Evolutionary conservation across 2,888 invertebrate species (phyloP), one percentile per base, ranked within the genome.

Genomic region (Sesia bembeciformis): DNA sequence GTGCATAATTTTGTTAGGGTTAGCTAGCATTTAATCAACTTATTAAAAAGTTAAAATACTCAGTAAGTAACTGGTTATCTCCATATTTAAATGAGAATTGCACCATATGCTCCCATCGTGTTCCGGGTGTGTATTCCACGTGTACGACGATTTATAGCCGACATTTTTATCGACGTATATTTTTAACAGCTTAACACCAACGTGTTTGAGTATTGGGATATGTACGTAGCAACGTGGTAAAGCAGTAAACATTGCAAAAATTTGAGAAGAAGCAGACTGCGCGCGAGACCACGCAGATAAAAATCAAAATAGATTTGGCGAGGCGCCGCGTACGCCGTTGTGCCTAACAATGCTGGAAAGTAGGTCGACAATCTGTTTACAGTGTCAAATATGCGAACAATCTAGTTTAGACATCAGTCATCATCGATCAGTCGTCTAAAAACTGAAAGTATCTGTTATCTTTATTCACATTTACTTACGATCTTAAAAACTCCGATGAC

Each of bases 251-350:
- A 82, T 76, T 81, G 82, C 80, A 80, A 86, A 85, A 83, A 84
- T 69, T 46, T 70, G 69, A 69, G 65, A 65, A 62, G 69, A 66
- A 65, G 68, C 76, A 78, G 78, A 79, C 76, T 67, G 74, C 74
- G 76, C 68, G 70, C 66, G 62, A 65, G 67, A 66, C 63, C 78
- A 71, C 81, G 80, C 76, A 84, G 81, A 80, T 84, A 80, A 83
- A 84, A 78, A 76, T 81, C 66, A 70, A 87, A 87, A 87, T 87
- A 87, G 87, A 86, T 73, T 86, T 87, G 87, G 87, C 87, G 76
- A 77, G 65, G 78, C 83, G 84, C 86, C 85, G 73, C 78, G 76
- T 66, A 67, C 74, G 72, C 67, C 65, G 68, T 68, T 67, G 68
- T 65, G 72, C 73, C 69, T 68, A 81, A 83, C 84, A 84, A 86